Evolutionary conservation across 2,113 vertebrate species (phyloP), one percentile per base, ranked within the genome.

Genomic region (Podarcis muralis): DNA sequence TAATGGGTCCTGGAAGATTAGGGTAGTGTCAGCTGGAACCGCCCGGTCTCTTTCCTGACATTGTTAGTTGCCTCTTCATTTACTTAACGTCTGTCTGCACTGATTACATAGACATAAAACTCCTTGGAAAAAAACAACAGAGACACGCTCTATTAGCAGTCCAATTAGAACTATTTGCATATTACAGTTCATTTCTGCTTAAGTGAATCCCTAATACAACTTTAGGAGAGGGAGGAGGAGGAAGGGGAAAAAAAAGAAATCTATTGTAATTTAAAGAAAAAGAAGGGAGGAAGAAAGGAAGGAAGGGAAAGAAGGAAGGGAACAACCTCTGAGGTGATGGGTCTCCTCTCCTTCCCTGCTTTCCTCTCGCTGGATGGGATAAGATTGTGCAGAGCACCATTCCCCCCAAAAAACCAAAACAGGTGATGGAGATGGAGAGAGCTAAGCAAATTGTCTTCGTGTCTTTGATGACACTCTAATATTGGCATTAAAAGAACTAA

Each of bases 1-100:
- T 99, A 99, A 99, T 99, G 99, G 98, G 98, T 99, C 98, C 98
- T 98, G 97, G 98, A 99, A 99, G 99, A 99, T 99, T 99, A 98
- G 98, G 98, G 98, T 99, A 99, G 99, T 99, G 98, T 99, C 99
- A 99, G 98, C 98, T 97, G 98, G 98, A 99, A 99, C 98, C 98
- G 98, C 98, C 98, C 97, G 98, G 98, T 98, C 98, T 98, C 98
- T 99, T 98, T 98, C 98, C 98, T 99, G 99, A 99, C 98, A 99
- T 98, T 98, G 98, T 98, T 98, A 98, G 98, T 98, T 98, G 98
- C 98, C 98, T 99, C 98, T 99, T 98, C 98, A 99, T 99, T 98
- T 98, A 98, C 98, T 98, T 99, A 99, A 99, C 98, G 99, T 99
- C 98, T 99, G 98, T 99, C 98, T 98, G 97, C 98, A 98, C 98